phyloP scores from a whole-genome alignment of 2,113 vertebrate species.

The Balaenoptera acutorostrata region DNA sequence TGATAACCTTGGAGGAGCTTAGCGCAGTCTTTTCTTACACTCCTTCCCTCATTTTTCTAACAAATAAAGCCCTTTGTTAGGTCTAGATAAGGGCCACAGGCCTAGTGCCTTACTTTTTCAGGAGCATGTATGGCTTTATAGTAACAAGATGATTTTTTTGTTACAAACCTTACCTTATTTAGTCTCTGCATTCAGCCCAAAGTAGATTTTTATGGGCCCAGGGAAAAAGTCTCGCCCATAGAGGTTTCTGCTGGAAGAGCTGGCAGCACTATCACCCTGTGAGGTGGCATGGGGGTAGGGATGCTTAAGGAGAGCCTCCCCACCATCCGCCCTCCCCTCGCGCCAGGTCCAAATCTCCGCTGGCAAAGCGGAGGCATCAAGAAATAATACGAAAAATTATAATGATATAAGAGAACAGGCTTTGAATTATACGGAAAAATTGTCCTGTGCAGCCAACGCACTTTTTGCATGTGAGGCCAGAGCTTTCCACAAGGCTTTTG shows the following conservation, averaged over 20 bases:
- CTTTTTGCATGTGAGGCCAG: neutral
- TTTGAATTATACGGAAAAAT: neutral
- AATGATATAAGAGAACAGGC: neutral
- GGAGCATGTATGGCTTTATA: neutral
- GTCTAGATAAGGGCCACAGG: neutral
- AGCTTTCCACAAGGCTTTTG: neutral
- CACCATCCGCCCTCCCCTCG: fast-evolving
- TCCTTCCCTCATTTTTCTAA: neutral
- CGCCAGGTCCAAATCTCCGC: neutral
- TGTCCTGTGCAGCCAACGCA: fast-evolving
- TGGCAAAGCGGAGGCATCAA: fast-evolving
- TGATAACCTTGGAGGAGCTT: neutral
- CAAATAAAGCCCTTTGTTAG: neutral
- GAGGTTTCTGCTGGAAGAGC: neutral
- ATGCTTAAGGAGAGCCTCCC: neutral
- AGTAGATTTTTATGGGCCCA: constrained; percentile 13
- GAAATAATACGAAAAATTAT: neutral
- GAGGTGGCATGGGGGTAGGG: neutral
- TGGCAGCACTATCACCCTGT: fast-evolving
- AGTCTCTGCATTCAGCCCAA: neutral
- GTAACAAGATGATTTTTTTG: neutral
- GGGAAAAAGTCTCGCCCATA: neutral
- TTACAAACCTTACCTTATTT: neutral
- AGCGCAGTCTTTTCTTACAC: neutral
- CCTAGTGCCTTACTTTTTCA: neutral